Percentiles rank a stretch among this genome's conserved stretches.
phyloP scores from a whole-genome alignment of 92 coral and sea anemone genomes.

The Zoanthus sociatus region DNA sequence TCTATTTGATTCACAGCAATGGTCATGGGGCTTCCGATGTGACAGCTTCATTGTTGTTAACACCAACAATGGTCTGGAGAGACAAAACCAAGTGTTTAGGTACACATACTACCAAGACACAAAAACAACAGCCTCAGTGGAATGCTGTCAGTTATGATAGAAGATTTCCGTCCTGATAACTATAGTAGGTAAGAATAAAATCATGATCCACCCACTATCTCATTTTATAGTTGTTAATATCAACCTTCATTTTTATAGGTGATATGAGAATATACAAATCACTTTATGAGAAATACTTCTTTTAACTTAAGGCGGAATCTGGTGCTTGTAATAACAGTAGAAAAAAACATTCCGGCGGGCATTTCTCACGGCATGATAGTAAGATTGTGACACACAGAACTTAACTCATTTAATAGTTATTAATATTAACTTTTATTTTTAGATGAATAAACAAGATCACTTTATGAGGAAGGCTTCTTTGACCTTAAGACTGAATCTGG shows the following conservation, averaged over 20 bases:
- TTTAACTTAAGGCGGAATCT: background rate
- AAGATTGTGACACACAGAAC: no score
- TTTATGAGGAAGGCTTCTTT: background rate
- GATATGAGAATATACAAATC: background rate
- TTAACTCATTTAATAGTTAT: no score
- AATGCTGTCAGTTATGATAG: constrained; percentile 56
- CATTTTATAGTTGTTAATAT: background rate
- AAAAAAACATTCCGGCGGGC: background rate
- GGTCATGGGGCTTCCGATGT: constrained; percentile 66
- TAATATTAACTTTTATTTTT: no score
- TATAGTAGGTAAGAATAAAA: constrained; percentile 58
- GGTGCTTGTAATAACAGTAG: background rate
- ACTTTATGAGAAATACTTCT: background rate
- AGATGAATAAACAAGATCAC: background rate
- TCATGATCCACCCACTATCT: background rate
- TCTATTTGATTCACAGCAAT: constrained; percentile 44
- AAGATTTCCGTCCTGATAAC: constrained; percentile 69
- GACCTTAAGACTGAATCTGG: constrained; percentile 5
- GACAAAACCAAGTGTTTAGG: constrained; percentile 68
- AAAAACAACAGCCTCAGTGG: constrained; percentile 59
- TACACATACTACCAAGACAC: constrained; percentile 50
- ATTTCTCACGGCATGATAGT: no score
- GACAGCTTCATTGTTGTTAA: constrained; percentile 58
- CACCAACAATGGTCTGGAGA: constrained; percentile 68
- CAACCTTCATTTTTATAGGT: background rate